Percentiles rank a stretch among this genome's conserved stretches.
These are phyloP conservation scores for Sebastes diaconus DNA, from an alignment of 2,797 vertebrate genomes.

Conservation along the genomic window DNA sequence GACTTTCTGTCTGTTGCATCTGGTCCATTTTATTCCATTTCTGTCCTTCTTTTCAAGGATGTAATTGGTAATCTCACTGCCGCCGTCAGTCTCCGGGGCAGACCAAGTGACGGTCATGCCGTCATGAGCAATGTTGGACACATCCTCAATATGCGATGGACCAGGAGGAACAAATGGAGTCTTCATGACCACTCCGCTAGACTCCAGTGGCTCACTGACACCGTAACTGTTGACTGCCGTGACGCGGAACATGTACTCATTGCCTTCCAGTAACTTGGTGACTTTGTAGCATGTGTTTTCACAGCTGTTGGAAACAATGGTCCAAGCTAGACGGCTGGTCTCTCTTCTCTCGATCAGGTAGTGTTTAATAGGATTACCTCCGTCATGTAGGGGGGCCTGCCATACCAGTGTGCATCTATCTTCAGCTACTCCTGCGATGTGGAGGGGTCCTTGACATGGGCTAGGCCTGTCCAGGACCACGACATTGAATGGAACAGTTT, in stretches of 20 bases:
- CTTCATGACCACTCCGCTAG: slow-evolving; percentile 90
- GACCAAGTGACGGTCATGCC: slow-evolving; percentile 96
- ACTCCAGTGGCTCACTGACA: slow-evolving; percentile 89
- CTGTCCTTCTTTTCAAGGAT: slow-evolving; percentile 96
- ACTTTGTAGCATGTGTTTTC: slow-evolving; percentile 90
- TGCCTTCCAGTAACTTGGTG: slow-evolving; percentile 95
- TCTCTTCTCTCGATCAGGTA: slow-evolving; percentile 97
- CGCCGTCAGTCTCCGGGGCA: slow-evolving; percentile 91
- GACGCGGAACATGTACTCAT: slow-evolving; percentile 97
- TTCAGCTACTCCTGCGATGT: slow-evolving; percentile 90
- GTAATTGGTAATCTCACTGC: slow-evolving; percentile 93
- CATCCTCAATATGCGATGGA: slow-evolving; percentile 90
- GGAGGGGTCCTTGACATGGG: slow-evolving; percentile 90
- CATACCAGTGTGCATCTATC: slow-evolving; percentile 94
- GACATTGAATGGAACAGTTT: slow-evolving; percentile 90
- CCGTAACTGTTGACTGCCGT: slow-evolving; percentile 96
- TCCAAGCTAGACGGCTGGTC: slow-evolving; percentile 97
- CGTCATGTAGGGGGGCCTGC: slow-evolving; percentile 92
- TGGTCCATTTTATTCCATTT: slow-evolving; percentile 94
- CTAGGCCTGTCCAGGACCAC: slow-evolving; percentile 94
- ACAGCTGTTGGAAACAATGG: slow-evolving; percentile 89
- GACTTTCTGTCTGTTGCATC: slow-evolving; percentile 95
- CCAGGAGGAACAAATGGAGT: slow-evolving; percentile 93
- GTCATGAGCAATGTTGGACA: slow-evolving; percentile 93
- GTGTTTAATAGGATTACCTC: slow-evolving; percentile 92